Conservation (phyloP, 2,797 vertebrate species). For the Myotis planiceps region DNA sequence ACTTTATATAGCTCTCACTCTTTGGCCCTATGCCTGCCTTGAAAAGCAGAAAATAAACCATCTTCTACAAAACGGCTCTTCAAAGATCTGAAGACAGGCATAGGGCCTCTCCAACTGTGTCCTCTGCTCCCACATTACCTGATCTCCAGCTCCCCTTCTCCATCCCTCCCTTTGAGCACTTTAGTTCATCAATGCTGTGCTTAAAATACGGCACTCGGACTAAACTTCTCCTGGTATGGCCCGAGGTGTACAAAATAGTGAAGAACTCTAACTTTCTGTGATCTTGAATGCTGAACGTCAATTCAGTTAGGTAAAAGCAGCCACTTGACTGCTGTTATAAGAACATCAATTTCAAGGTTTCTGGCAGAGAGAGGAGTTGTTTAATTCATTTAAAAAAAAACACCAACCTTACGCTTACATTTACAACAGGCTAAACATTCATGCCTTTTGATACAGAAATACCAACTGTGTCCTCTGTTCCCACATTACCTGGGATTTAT, state of each 20-base stretch:
- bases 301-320: conserved; percentile 20
- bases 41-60: conserved; percentile 11
- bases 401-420: conserved; percentile 33
- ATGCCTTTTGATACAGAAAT: conserved; percentile 51
- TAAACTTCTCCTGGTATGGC: not conserved
- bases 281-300: not conserved
- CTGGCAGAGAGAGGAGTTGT: not conserved
- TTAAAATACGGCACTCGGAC: conserved; percentile 29
- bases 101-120: not conserved
- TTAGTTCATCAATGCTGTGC: not conserved
- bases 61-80: conserved; percentile 24
- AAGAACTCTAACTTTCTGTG: conserved; percentile 14
- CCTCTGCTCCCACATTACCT: not conserved
- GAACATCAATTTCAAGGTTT: conserved; percentile 5
- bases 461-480: not conserved
- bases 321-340: not conserved
- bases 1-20: not conserved
- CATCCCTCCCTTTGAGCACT: not conserved
- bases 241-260: not conserved
- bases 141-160: not conserved
- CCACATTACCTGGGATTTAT: too few relatives aligned
- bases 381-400: not conserved
- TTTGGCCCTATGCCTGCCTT: not conserved
- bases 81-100: not conserved
- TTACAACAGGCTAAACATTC: conserved; percentile 62